A percentile compares a stretch with the other conserved stretches of the same genome.
phyloP scores from a whole-genome alignment of 1,140 invertebrate genomes.

The Sinonovacula constricta region DNA sequence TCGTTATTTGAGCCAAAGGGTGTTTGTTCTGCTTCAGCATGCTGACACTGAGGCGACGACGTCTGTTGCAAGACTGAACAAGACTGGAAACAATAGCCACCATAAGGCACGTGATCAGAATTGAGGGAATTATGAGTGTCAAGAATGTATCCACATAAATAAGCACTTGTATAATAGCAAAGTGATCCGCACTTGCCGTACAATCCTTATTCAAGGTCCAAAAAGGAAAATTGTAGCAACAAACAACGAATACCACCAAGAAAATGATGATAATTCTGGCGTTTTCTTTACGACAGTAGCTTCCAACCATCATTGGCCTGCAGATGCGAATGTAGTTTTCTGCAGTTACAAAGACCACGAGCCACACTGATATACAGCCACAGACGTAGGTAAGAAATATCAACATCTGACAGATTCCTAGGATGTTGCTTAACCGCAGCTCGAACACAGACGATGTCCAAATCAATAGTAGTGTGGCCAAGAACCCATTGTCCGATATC shows the following conservation, averaged over 20 bases:
- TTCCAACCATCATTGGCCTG: conserved; percentile 66
- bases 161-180: conserved; percentile 78
- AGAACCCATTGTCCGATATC: conserved; percentile 61
- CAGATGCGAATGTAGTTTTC: conserved; percentile 72
- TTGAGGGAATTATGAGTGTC: conserved; percentile 81
- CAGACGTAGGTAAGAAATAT: conserved; percentile 74
- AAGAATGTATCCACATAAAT: conserved; percentile 81
- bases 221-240: conserved; percentile 68
- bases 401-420: conserved; percentile 70
- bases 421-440: conserved; percentile 69
- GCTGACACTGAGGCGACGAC: conserved; percentile 20
- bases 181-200: conserved; percentile 32
- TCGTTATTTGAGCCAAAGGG: conserved; percentile 86
- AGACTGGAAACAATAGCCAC: conserved; percentile 26
- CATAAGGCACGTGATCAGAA: conserved; percentile 59
- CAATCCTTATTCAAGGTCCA: conserved; percentile 58
- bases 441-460: conserved; percentile 80
- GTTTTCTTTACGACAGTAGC: conserved; percentile 64
- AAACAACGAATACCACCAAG: conserved; percentile 55
- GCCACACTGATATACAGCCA: conserved; percentile 76
- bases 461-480: conserved; percentile 69
- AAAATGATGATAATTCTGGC: conserved; percentile 60
- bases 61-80: conserved; percentile 18
- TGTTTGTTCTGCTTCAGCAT: neutral
- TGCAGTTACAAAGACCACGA: conserved; percentile 69